Base-by-base conservation (phyloP, 2,888 invertebrate genomes). In the Cetonia aurata region DNA sequence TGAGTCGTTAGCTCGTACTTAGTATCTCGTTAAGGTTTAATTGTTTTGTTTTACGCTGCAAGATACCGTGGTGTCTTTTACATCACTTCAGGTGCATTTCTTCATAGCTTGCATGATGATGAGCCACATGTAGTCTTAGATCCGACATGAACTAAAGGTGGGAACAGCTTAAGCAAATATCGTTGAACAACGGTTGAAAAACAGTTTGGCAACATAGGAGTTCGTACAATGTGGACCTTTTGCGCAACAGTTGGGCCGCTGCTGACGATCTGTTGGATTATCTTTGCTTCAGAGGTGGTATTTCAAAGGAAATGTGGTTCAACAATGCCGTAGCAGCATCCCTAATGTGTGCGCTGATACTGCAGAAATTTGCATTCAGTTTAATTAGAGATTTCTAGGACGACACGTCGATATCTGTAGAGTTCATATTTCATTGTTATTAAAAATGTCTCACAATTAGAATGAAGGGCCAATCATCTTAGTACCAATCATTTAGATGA, bases 11-110 rank as follows among this genome's bases (percentile, higher is more conserved):
- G 81, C 78, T 78, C 81, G 78, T 78, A 80, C 80, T 81, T 81
- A 82, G 80, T 80, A 79, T 80, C 78, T 81, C 82, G 81, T 82
- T 82, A 82, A 81, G 78, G 80, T 81, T 82, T 82, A 82, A 82
- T 82, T 81, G 81, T 81, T 81, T 82, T 80, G 81, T 76, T 79
- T 80, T 77, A 77, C 78, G 79, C 76, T 79, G 78, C 76, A 77
- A 77, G 78, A 80, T 80, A 80, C 19, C 6, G 6, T 15, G 9
- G 19, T 50, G 13, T 17, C 19, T 17, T 19, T 79, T 80, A 80
- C 76, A 25, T 13, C 46, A 42, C 41, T 37, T 77, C 75, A 76
- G 50, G 15, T 9, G 50, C 50, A n/a, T 44, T 12, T 50, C 65
- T 67, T 70, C 66, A n/a, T n/a, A n/a, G n/a, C n/a, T n/a, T n/a